These are phyloP conservation scores for Lampropteryx suffumata DNA, from an alignment of 2,888 invertebrate species.

Conservation along the genomic window DNA sequence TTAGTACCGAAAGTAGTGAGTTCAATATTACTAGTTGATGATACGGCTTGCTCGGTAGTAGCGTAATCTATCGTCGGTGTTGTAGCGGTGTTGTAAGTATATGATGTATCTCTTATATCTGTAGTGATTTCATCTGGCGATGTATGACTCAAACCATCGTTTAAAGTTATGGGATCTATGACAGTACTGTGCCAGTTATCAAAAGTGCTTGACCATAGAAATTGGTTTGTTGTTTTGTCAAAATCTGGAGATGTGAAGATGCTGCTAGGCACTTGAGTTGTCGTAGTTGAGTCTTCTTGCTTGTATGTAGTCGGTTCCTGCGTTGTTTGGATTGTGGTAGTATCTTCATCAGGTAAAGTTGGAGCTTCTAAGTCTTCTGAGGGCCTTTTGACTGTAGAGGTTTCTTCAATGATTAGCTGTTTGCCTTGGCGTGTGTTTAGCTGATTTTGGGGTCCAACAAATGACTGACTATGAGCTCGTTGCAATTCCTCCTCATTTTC, in stretches of 20 bases:
- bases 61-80: constrained; percentile 54
- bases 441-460: constrained; percentile 80
- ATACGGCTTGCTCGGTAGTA: constrained; percentile 58
- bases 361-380: constrained; percentile 74
- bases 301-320: constrained; percentile 53
- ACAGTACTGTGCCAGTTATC: constrained; percentile 87
- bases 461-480: constrained; percentile 87
- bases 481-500: constrained; percentile 86
- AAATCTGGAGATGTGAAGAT: constrained; percentile 68
- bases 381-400: constrained; percentile 56
- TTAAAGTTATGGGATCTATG: constrained; percentile 88
- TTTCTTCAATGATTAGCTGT: constrained; percentile 56
- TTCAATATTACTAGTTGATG: constrained; percentile 58
- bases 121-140: constrained; percentile 48
- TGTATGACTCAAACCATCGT: constrained; percentile 84
- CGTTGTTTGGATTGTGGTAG: constrained; percentile 57
- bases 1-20: constrained; percentile 50
- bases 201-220: constrained; percentile 69
- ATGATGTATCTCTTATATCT: constrained; percentile 28
- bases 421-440: constrained; percentile 61
- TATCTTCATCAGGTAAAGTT: constrained; percentile 53
- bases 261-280: constrained; percentile 52
- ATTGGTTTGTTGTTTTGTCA: constrained; percentile 72
- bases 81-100: constrained; percentile 46
- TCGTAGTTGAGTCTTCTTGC: constrained; percentile 57